phyloP scores from a whole-genome alignment of 2,797 vertebrate genomes.

The Chanos chanos region DNA sequence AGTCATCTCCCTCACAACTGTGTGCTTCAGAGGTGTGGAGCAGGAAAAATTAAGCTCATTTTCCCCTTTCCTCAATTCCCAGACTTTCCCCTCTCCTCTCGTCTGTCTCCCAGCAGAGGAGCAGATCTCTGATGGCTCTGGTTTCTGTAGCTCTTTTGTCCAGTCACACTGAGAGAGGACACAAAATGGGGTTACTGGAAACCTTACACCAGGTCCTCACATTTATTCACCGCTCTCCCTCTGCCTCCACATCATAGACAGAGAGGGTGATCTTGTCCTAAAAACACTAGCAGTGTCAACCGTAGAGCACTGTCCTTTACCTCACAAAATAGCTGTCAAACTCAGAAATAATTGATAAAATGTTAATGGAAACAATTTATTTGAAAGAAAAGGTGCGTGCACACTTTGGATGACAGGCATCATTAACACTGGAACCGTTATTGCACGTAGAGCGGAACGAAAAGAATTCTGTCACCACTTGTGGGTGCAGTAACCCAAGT shows the following conservation, averaged over 20 bases:
- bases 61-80: conserved; percentile 49
- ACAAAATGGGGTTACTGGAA: conserved; percentile 68
- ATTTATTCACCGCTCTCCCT: conserved; percentile 53
- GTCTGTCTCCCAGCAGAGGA: conserved; percentile 52
- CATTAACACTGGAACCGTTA: no score
- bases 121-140: conserved; percentile 59
- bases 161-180: conserved; percentile 58
- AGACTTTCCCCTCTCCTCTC: conserved; percentile 12
- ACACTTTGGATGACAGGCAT: no score
- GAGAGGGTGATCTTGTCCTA: conserved; percentile 26
- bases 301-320: conserved; percentile 2
- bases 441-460: no score
- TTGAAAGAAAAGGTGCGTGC: no score
- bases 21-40: conserved; percentile 69
- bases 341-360: no score
- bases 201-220: conserved; percentile 65
- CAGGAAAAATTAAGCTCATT: conserved; percentile 68
- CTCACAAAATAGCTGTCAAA: neutral
- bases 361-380: no score
- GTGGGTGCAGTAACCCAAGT: no score
- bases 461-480: no score
- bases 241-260: conserved; percentile 40
- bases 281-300: conserved; percentile 11
- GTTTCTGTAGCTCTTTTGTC: conserved; percentile 73
- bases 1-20: conserved; percentile 57